phyloP scores from a whole-genome alignment of 1,140 invertebrate genomes.

The Danaus melanippus region DNA sequence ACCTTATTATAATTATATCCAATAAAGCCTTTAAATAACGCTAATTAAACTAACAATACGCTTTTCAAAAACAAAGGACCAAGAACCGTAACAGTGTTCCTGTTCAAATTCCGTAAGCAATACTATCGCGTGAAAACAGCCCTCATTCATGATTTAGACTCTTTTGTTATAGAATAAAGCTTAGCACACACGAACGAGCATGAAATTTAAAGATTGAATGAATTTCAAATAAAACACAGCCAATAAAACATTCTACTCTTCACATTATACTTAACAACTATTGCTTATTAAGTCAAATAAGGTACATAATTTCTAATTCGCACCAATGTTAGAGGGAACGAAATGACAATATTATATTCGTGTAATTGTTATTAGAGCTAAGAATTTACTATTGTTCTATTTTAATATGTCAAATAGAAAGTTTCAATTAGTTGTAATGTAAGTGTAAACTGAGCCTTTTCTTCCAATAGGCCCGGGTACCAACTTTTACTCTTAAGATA shows the following conservation, averaged over 20 bases:
- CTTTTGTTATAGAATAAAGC: slow-evolving; percentile 12
- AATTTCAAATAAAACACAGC: too few relatives aligned
- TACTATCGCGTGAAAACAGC: slow-evolving; percentile 25
- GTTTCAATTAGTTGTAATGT: too few relatives aligned
- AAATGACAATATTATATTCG: too few relatives aligned
- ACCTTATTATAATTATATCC: slow-evolving; percentile 13
- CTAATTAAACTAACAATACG: slow-evolving; percentile 21
- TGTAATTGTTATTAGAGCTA: not conserved
- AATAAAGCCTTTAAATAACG: slow-evolving; percentile 17
- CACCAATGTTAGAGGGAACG: too few relatives aligned
- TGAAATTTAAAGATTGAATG: too few relatives aligned
- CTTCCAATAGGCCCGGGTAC: slow-evolving; percentile 4
- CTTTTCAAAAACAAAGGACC: slow-evolving; percentile 25
- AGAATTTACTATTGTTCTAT: slow-evolving; percentile 19
- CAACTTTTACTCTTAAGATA: slow-evolving; percentile 29
- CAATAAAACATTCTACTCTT: too few relatives aligned
- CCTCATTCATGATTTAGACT: slow-evolving; percentile 24
- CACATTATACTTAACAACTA: too few relatives aligned
- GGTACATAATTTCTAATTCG: too few relatives aligned
- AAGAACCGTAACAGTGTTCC: slow-evolving; percentile 17
- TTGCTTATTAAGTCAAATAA: too few relatives aligned
- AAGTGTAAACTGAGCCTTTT: too few relatives aligned
- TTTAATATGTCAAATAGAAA: not conserved
- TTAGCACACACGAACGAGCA: too few relatives aligned
- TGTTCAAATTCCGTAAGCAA: slow-evolving; percentile 21